Base-by-base conservation (phyloP, 2,113 vertebrate genomes). In the Lepus timidus region DNA sequence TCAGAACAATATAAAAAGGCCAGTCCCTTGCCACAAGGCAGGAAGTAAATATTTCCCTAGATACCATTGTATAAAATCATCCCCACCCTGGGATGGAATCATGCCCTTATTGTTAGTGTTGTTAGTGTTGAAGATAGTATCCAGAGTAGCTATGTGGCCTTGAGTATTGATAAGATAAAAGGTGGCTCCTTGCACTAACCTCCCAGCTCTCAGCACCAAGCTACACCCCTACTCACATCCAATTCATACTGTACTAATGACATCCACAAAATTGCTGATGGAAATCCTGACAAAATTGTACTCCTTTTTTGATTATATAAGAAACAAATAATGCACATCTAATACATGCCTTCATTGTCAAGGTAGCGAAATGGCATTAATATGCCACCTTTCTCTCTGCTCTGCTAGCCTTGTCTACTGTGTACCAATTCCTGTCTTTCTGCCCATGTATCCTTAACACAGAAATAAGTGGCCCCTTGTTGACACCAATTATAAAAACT, bases 161-260 rank as follows among this genome's bases (percentile, higher is more conserved):
- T 71, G 83, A 68, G 0, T 0, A 67, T 33, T 0, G 19, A 36
- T 9, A 52, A 16, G 58, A 0, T 0, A 0, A 6, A n/a, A 12
- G 73, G n/a, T 9, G 17, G 25, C 33, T 78, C 62, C 29, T 25
- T 14, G 8, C 61, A 51, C 0, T 17, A 61, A 23, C 36, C 0
- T 1, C 33, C 75, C 25, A 0, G 14, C 8, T 31, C 0, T 31
- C 52, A 16, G 1, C 25, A 23, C 52, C 33, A 19, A 52, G 19
- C 61, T 33, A 39, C 67, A 61, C 3, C n/a, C 27, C 39, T 19
- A 1, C 31, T 5, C 12, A 52, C 68, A 64, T 33, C 85, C n/a
- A 4, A 49, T 39, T 70, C 31, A 61, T 61, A 4, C 64, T 85
- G 71, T 58, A 58, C 51, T 58, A 1, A 0, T 0, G 82, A 31